Evolutionary conservation across 2,113 vertebrate genomes (phyloP).

Genomic region (Prietella phreatophila): DNA sequence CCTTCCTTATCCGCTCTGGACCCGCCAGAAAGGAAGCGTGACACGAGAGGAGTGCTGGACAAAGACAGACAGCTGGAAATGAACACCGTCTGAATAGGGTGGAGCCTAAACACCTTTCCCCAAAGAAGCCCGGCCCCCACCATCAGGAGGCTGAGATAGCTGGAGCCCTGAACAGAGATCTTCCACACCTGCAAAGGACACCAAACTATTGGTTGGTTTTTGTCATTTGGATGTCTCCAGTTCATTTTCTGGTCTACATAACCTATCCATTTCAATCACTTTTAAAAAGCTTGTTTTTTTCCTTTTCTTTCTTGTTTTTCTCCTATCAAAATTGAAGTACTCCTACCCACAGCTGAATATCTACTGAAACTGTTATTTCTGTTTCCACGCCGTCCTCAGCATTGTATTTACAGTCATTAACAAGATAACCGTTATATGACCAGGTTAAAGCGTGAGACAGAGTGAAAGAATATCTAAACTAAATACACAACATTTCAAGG

Average conservation of each 20-base stretch:
- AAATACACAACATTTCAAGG: not conserved
- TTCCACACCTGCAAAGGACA: constrained; percentile 85
- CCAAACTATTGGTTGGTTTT: no score
- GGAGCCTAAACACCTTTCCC: constrained; percentile 87
- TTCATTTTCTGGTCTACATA: no score
- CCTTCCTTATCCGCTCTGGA: constrained; percentile 87
- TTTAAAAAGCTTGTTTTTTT: not conserved
- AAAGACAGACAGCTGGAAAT: constrained; percentile 92
- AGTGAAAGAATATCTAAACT: not conserved
- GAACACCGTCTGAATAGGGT: constrained; percentile 89
- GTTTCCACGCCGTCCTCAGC: not conserved
- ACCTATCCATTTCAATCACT: no score
- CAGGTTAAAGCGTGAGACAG: not conserved
- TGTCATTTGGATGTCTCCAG: no score
- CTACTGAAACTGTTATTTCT: not conserved
- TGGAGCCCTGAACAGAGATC: constrained; percentile 88
- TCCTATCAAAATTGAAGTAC: no score
- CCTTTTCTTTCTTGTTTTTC: no score
- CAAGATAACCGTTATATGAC: not conserved
- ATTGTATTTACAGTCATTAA: not conserved
- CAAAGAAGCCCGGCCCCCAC: constrained; percentile 85
- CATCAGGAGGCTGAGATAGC: constrained; percentile 89
- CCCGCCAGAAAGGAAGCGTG: constrained; percentile 87
- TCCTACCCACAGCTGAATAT: no score
- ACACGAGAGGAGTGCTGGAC: constrained; percentile 94